These are phyloP conservation scores for Micrastur ruficollis DNA, from an alignment of 2,797 vertebrate genomes.

Conservation along the genomic window DNA sequence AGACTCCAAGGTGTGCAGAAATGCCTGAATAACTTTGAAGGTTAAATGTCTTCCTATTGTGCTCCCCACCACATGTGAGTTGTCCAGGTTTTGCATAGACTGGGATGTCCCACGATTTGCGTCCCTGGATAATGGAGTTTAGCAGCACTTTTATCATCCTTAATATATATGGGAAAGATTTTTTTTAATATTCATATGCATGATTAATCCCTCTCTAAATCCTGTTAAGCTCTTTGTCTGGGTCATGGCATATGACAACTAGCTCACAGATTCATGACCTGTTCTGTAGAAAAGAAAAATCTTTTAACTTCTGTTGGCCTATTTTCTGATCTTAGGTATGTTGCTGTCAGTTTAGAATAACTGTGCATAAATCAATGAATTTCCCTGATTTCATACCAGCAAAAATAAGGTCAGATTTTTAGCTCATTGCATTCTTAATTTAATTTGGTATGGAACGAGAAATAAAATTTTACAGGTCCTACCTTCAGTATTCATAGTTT, in stretches of 20 bases:
- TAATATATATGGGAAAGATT: neutral
- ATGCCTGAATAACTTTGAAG: neutral
- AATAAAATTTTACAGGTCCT: neutral
- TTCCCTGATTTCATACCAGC: neutral
- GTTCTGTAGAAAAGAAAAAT: neutral
- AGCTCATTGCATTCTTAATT: neutral
- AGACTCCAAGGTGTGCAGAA: neutral
- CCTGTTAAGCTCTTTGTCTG: slow-evolving; percentile 31
- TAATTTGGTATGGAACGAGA: neutral
- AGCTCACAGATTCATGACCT: neutral
- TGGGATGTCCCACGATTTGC: accelerated
- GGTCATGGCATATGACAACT: neutral
- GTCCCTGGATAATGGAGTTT: neutral
- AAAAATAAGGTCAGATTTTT: neutral
- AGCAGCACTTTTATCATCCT: neutral
- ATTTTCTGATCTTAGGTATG: neutral
- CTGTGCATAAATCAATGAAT: neutral
- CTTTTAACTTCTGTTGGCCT: neutral
- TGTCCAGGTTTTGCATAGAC: neutral
- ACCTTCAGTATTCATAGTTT: neutral
- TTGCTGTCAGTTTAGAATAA: neutral
- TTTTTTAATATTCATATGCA: slow-evolving; percentile 9
- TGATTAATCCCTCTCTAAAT: slow-evolving; percentile 40
- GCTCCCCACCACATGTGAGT: neutral
- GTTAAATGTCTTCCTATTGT: neutral